These are phyloP conservation scores for Enteromius argenteus DNA, from an alignment of 2,797 vertebrate species.

Conservation along the genomic window DNA sequence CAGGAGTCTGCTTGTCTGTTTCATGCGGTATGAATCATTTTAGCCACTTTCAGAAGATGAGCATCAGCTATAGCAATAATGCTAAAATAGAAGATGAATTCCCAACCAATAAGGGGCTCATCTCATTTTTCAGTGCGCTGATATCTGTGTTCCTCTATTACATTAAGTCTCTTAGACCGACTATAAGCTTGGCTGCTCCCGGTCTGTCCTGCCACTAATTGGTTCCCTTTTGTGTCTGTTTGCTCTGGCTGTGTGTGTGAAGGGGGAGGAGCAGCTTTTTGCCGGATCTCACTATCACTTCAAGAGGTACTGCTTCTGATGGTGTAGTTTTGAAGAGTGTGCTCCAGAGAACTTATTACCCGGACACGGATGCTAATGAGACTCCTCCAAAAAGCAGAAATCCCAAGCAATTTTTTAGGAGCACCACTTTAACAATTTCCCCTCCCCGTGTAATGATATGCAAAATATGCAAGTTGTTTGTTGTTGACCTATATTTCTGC, in stretches of 20 bases:
- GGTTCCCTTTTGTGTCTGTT: slow-evolving; percentile 48
- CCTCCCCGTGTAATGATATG: slow-evolving; percentile 35
- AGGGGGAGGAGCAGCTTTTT: slow-evolving; percentile 22
- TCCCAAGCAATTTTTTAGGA: not conserved
- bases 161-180: slow-evolving; percentile 17
- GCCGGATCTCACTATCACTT: not conserved
- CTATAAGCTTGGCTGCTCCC: slow-evolving; percentile 29
- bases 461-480: slow-evolving; percentile 53
- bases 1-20: not conserved
- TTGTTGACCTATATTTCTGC: slow-evolving; percentile 60
- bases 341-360: slow-evolving; percentile 32
- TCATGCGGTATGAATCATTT: not conserved
- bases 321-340: slow-evolving; percentile 13
- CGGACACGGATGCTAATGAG: slow-evolving; percentile 5
- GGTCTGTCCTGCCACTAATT: slow-evolving; percentile 48
- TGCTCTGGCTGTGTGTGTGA: slow-evolving; percentile 38
- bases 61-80: not conserved
- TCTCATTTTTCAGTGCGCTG: slow-evolving; percentile 16
- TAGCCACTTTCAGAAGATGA: not conserved
- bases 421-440: slow-evolving; percentile 9
- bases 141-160: slow-evolving; percentile 31
- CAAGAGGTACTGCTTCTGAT: slow-evolving; percentile 35
- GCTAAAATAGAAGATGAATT: slow-evolving; percentile 19
- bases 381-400: not conserved
- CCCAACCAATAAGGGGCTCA: not conserved